phyloP scores from a whole-genome alignment of 2,797 vertebrate species.

The Anguilla marmorata region DNA sequence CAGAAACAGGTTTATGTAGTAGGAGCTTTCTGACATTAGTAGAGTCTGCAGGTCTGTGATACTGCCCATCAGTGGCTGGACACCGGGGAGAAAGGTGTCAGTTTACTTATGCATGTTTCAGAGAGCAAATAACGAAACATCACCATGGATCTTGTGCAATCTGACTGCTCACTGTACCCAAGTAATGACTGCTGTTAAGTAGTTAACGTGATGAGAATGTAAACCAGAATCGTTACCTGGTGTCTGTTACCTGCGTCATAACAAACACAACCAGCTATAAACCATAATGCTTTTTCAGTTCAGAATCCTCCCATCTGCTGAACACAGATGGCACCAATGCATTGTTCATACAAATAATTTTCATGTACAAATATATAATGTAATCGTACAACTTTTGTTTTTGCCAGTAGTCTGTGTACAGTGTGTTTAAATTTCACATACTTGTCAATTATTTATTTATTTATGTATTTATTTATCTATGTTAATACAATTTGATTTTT shows the following conservation, averaged over 20 bases:
- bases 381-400: not conserved
- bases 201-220: not conserved
- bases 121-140: not conserved
- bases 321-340: not conserved
- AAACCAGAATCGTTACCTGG: not conserved
- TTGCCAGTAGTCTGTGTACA: not conserved
- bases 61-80: not conserved
- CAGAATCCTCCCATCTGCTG: not conserved
- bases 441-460: constrained; percentile 22
- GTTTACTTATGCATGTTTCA: not conserved
- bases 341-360: not conserved
- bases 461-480: constrained; percentile 39
- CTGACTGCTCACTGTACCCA: not conserved
- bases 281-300: not conserved
- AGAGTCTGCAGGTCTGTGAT: not conserved
- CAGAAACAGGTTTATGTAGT: not conserved
- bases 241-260: not conserved
- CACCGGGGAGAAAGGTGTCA: not conserved
- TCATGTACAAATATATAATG: not conserved
- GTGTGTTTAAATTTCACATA: not conserved
- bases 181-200: not conserved
- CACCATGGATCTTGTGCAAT: not conserved
- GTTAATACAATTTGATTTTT: constrained; percentile 32
- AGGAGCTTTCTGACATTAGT: not conserved
- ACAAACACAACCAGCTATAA: not conserved